Conservation (phyloP, 2,888 invertebrate genomes). For the Ganaspis brasiliensis region DNA sequence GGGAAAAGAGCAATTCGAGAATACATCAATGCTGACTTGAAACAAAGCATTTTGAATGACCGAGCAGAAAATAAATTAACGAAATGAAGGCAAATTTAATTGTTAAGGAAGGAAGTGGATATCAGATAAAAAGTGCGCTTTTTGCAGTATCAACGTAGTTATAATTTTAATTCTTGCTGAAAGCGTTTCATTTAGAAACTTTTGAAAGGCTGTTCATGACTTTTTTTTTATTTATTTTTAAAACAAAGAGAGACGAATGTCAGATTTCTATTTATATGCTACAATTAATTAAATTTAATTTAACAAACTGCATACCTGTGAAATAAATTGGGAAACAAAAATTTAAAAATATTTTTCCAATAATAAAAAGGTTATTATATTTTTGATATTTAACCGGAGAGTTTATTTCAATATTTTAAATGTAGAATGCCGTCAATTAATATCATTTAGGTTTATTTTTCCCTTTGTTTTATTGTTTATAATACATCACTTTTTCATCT, state of each 20-base stretch:
- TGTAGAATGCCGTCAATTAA: slow-evolving; percentile 67
- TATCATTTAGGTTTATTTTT: slow-evolving; percentile 57
- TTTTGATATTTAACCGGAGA: too few species aligned
- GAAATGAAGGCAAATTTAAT: not conserved
- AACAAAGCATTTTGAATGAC: too few species aligned
- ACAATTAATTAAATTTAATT: too few species aligned
- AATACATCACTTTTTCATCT: slow-evolving; percentile 47
- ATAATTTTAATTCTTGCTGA: slow-evolving; percentile 6
- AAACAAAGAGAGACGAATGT: not conserved
- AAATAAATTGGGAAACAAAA: too few species aligned
- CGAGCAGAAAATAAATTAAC: not conserved
- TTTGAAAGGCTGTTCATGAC: not conserved
- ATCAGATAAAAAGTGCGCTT: not conserved
- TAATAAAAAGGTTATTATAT: too few species aligned
- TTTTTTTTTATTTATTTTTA: slow-evolving; percentile 12
- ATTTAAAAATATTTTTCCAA: too few species aligned
- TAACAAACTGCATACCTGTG: too few species aligned
- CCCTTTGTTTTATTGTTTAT: slow-evolving; percentile 46
- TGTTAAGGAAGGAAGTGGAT: slow-evolving; percentile 2
- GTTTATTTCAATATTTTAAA: slow-evolving; percentile 62
- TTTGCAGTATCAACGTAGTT: not conserved
- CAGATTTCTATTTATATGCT: too few species aligned
- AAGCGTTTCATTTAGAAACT: not conserved
- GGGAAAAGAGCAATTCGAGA: too few species aligned
- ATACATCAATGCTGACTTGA: too few species aligned